phyloP scores from a whole-genome alignment of 2,113 vertebrate species.

The Arenaria interpres region DNA sequence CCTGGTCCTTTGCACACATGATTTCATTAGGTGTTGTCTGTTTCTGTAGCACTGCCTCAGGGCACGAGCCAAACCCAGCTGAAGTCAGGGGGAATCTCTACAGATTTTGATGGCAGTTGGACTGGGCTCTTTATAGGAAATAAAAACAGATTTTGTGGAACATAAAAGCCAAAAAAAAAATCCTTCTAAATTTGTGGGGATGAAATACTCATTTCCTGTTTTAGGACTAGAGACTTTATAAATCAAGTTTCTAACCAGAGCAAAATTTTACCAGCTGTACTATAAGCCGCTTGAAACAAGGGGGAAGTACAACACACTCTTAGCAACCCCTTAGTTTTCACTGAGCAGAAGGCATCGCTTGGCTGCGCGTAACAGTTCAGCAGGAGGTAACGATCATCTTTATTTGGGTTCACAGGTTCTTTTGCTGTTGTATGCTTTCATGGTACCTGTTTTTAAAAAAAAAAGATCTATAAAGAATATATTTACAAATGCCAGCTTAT shows the following conservation, averaged over 20 bases:
- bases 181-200: constrained; percentile 47
- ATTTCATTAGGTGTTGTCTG: constrained; percentile 59
- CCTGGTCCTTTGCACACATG: constrained; percentile 17
- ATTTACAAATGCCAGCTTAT: constrained; percentile 59
- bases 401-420: constrained; percentile 56
- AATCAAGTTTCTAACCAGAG: constrained; percentile 45
- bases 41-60: constrained; percentile 12
- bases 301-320: background rate
- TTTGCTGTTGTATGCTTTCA: constrained; percentile 48
- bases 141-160: constrained; percentile 50
- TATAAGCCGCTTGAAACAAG: background rate
- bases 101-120: constrained; percentile 17
- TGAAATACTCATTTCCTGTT: constrained; percentile 64
- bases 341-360: constrained; percentile 10
- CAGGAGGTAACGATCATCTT: constrained; percentile 35
- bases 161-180: constrained; percentile 49
- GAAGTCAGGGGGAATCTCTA: constrained; percentile 35
- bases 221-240: constrained; percentile 52
- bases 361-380: background rate
- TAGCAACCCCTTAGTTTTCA: background rate
- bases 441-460: constrained; percentile 17
- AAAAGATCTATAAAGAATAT: constrained; percentile 33
- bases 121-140: constrained; percentile 29
- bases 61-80: constrained; percentile 14
- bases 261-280: constrained; percentile 61